A percentile compares a stretch with the other conserved stretches of the same genome.
Conservation (phyloP, 2,113 vertebrate species). For the Ceratotherium simum region DNA sequence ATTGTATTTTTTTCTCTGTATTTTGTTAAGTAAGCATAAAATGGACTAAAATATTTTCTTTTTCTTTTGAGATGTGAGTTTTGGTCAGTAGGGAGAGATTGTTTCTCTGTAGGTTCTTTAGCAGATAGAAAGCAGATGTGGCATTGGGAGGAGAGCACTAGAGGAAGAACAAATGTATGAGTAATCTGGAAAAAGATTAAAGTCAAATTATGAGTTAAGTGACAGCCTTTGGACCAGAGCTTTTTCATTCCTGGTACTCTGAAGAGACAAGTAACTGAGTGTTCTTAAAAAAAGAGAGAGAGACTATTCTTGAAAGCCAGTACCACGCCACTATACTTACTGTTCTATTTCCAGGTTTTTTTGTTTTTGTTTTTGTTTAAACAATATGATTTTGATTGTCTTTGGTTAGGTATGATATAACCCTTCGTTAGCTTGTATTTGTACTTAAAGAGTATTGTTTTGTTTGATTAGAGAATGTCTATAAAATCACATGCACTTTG, state of each 20-base stretch:
- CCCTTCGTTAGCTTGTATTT: conserved; percentile 35
- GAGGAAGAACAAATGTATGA: conserved; percentile 29
- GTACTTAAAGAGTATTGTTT: conserved; percentile 19
- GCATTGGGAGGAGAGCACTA: neutral
- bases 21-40: conserved; percentile 50
- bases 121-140: conserved; percentile 64
- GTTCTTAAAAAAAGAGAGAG: neutral
- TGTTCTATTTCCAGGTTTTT: neutral
- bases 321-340: neutral
- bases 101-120: neutral
- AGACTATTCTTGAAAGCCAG: neutral
- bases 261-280: conserved; percentile 19
- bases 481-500: conserved; percentile 27
- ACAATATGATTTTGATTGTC: conserved; percentile 42
- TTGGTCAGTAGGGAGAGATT: neutral
- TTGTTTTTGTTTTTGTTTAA: neutral
- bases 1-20: conserved; percentile 31
- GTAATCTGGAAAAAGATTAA: conserved; percentile 67
- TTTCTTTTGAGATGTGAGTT: conserved; percentile 27
- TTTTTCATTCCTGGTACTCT: conserved; percentile 55
- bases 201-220: conserved; percentile 32
- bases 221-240: conserved; percentile 15
- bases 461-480: conserved; percentile 50
- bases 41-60: neutral
- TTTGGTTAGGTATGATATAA: neutral